phyloP scores from a whole-genome alignment of 2,797 vertebrate genomes.

The Valencia hispanica region DNA sequence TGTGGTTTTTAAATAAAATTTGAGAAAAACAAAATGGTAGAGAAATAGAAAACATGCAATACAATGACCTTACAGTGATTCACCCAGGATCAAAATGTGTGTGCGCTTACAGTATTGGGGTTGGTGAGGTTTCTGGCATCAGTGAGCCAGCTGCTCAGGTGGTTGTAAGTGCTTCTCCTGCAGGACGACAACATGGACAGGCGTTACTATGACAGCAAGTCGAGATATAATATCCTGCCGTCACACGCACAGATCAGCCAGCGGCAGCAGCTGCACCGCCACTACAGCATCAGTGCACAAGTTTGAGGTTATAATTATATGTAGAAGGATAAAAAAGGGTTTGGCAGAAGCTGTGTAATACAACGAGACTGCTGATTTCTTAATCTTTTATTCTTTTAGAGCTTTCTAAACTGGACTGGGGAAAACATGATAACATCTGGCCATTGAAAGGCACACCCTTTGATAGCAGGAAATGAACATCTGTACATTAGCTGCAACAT shows the following conservation, averaged over 20 bases:
- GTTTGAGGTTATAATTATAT: neutral
- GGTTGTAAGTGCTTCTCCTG: slow-evolving; percentile 99
- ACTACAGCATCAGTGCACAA: neutral
- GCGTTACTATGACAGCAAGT: slow-evolving; percentile 53
- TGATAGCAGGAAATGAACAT: slow-evolving; percentile 6
- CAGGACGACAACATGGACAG: slow-evolving; percentile 34
- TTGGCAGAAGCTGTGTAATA: neutral
- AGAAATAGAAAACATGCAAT: slow-evolving; percentile 3
- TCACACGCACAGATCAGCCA: slow-evolving; percentile 13
- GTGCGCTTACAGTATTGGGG: slow-evolving; percentile 95
- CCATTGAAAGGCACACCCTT: slow-evolving; percentile 11
- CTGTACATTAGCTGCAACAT: slow-evolving; percentile 1
- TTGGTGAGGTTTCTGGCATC: slow-evolving; percentile 99
- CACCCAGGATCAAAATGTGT: neutral
- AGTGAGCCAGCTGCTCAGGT: slow-evolving; percentile 99
- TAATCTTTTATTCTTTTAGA: neutral
- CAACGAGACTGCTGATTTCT: neutral
- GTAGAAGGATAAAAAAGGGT: neutral
- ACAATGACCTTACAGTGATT: neutral
- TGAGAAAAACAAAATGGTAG: neutral
- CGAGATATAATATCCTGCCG: slow-evolving; percentile 15
- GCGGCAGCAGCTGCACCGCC: slow-evolving; percentile 14
- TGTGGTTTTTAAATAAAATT: slow-evolving; percentile 19
- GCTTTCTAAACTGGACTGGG: neutral
- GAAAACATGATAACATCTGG: neutral